These are phyloP conservation scores for Linnaemya vulpina DNA, from an alignment of 2,888 invertebrate species.

Conservation along the genomic window DNA sequence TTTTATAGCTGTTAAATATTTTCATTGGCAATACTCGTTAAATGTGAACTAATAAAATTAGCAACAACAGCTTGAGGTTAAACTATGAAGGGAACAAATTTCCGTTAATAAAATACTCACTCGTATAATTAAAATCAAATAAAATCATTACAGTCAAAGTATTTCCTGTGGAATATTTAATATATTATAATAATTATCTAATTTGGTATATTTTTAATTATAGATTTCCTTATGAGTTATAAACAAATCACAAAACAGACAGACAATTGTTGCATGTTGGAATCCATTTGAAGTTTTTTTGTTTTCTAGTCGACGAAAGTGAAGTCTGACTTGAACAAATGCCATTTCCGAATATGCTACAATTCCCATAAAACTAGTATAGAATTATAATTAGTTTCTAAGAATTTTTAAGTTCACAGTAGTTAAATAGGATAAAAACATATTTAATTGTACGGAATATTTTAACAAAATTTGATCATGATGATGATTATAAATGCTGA, in stretches of 20 bases:
- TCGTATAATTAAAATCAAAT: slow-evolving; percentile 2
- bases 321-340: slow-evolving; percentile 20
- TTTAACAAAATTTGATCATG: slow-evolving; percentile 30
- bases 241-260: background rate
- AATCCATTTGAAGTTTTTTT: background rate
- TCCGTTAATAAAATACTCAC: slow-evolving; percentile 11
- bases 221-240: background rate
- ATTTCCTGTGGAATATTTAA: slow-evolving; percentile 8
- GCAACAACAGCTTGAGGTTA: background rate
- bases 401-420: background rate
- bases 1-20: background rate
- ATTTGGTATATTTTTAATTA: slow-evolving; percentile 19
- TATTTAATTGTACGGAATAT: slow-evolving; percentile 46
- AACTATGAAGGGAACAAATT: background rate
- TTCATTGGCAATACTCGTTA: background rate
- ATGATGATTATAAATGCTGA: slow-evolving; percentile 2
- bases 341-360: slow-evolving; percentile 29
- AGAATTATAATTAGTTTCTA: slow-evolving; percentile 27
- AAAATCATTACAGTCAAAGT: slow-evolving; percentile 6
- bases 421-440: slow-evolving; percentile 38
- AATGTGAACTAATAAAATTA: background rate
- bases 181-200: background rate
- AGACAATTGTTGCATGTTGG: slow-evolving; percentile 7
- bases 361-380: slow-evolving; percentile 19
- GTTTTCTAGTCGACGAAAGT: background rate